Evolutionary conservation across 2,113 vertebrate genomes (phyloP).

Genomic region (Myiozetetes cayanensis): DNA sequence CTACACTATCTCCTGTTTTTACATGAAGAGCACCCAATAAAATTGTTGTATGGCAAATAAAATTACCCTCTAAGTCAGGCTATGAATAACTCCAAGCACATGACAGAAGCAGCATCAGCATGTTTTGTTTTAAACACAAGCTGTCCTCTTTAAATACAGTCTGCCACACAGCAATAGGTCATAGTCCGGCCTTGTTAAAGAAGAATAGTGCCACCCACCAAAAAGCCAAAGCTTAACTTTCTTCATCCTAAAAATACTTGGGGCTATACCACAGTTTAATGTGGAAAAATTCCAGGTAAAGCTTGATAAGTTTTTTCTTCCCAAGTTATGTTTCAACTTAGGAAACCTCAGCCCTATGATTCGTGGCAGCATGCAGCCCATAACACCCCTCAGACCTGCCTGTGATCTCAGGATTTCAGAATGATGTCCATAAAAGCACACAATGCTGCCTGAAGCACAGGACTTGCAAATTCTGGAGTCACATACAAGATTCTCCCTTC

Average conservation of each 20-base stretch:
- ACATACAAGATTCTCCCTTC: neutral
- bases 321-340: rapidly evolving
- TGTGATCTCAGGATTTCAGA: neutral
- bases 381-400: neutral
- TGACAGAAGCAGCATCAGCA: neutral
- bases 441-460: neutral
- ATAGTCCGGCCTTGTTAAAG: neutral
- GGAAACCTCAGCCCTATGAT: neutral
- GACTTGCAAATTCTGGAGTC: neutral
- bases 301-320: neutral
- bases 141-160: neutral
- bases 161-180: neutral
- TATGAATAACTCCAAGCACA: neutral
- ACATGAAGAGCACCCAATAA: neutral
- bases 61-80: neutral
- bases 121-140: neutral
- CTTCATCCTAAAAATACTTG: neutral
- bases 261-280: neutral
- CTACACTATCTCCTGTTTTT: neutral
- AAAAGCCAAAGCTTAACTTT: neutral
- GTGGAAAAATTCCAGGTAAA: neutral
- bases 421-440: neutral
- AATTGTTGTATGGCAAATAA: neutral
- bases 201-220: neutral
- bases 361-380: rapidly evolving